These are phyloP conservation scores for Drosophila murphyi DNA, from an alignment of 1,140 invertebrate genomes.

Conservation along the genomic window DNA sequence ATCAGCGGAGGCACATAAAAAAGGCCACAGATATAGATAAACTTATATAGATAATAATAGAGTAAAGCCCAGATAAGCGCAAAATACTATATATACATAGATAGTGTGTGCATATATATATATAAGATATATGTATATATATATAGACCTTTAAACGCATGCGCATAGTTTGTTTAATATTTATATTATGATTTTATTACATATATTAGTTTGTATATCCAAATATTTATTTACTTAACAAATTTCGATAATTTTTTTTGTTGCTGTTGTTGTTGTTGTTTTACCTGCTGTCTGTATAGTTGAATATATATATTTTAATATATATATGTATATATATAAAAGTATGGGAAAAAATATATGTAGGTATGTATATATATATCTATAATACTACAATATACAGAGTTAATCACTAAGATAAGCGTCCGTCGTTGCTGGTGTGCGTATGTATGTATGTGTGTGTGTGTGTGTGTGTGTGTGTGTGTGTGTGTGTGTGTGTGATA, in stretches of 20 bases:
- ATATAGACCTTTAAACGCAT: not conserved
- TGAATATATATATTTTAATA: not conserved
- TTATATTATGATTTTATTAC: conserved; percentile 46
- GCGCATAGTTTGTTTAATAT: conserved; percentile 35
- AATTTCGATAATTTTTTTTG: conserved; percentile 18
- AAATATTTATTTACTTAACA: conserved; percentile 24
- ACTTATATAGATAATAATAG: conserved; percentile 20
- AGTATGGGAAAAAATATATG: conserved; percentile 8
- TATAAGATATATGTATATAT: conserved; percentile 4
- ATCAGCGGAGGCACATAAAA: conserved; percentile 14
- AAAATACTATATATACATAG: not conserved
- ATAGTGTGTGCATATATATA: not conserved
- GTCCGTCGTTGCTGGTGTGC: conserved; percentile 5
- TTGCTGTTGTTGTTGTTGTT: conserved; percentile 23
- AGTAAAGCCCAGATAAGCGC: conserved; percentile 30
- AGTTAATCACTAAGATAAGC: conserved; percentile 67
- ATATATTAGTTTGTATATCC: conserved; percentile 15
- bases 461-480: conserved; percentile 12
- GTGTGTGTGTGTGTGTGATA: conserved; percentile 23
- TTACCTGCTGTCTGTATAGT: conserved; percentile 6
- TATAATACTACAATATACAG: conserved; percentile 61
- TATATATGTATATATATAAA: conserved; percentile 10
- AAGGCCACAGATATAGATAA: conserved; percentile 62
- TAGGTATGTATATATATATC: conserved; percentile 45
- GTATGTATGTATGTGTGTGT: conserved; percentile 10